phyloP scores from a whole-genome alignment of 2,888 invertebrate genomes.

The Drosophila meridiana region DNA sequence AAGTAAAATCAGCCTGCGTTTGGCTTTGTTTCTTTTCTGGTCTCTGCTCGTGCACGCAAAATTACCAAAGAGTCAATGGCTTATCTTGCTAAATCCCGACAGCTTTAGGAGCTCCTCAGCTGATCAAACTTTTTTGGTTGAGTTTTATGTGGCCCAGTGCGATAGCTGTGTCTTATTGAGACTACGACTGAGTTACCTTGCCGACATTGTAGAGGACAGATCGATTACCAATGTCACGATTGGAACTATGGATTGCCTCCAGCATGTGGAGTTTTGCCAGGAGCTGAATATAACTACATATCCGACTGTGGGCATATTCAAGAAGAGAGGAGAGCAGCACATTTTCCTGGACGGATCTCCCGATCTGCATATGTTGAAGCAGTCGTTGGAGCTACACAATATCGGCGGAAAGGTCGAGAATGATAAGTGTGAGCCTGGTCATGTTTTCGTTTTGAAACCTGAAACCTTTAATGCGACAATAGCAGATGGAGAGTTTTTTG shows the following conservation, averaged over 20 bases:
- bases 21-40: not conserved
- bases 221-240: not conserved
- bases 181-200: not conserved
- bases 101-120: not conserved
- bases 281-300: slow-evolving; percentile 12
- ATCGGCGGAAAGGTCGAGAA: accelerated
- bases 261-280: not conserved
- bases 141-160: not conserved
- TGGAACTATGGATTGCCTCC: not conserved
- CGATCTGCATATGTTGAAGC: not conserved
- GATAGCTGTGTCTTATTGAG: not conserved
- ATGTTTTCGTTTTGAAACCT: not conserved
- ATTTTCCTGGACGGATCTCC: not conserved
- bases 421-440: slow-evolving; percentile 2
- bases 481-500: slow-evolving; percentile 2
- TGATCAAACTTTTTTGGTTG: not conserved
- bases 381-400: not conserved
- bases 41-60: not conserved
- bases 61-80: not conserved
- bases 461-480: not conserved
- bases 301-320: slow-evolving; percentile 24
- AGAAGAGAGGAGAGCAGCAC: not conserved
- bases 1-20: no score
- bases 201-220: not conserved
- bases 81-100: not conserved